Conservation (phyloP, 2,888 invertebrate genomes). For the Hylaea fasciaria region DNA sequence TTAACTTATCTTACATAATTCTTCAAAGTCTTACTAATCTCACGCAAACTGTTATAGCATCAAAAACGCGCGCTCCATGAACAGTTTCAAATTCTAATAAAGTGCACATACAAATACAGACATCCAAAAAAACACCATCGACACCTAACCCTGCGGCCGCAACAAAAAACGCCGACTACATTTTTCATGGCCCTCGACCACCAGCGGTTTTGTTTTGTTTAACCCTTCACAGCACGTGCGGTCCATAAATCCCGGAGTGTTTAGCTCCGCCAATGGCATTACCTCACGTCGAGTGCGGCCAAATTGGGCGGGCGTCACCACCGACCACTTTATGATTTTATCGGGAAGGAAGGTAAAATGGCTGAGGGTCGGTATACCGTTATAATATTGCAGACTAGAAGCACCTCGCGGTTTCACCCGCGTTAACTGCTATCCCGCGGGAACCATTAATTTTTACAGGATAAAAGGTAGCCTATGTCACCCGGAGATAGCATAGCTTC, state of each 20-base stretch:
- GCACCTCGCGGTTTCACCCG: no score
- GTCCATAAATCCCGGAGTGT: constrained; percentile 77
- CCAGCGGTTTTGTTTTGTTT: constrained; percentile 29
- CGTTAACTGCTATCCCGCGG: no score
- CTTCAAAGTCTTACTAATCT: no score
- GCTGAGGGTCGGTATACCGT: no score
- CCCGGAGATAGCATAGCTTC: no score
- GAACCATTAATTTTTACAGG: no score
- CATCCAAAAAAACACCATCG: neutral
- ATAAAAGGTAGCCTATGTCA: no score
- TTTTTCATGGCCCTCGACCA: constrained; percentile 16
- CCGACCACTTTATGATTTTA: constrained; percentile 36
- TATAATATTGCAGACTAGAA: no score
- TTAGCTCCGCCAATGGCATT: constrained; percentile 70
- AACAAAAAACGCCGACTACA: constrained; percentile 43
- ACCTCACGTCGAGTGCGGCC: constrained; percentile 51
- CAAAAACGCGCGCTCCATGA: no score
- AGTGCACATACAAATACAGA: neutral
- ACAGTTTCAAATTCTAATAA: no score
- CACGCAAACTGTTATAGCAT: no score
- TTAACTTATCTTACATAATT: no score
- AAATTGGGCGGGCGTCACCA: constrained; percentile 68
- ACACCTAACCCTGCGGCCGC: neutral
- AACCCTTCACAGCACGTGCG: constrained; percentile 61
- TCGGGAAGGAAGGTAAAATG: constrained; percentile 6